Evolutionary conservation across 2,797 vertebrate genomes (phyloP).

Genomic region (Nasua narica): DNA sequence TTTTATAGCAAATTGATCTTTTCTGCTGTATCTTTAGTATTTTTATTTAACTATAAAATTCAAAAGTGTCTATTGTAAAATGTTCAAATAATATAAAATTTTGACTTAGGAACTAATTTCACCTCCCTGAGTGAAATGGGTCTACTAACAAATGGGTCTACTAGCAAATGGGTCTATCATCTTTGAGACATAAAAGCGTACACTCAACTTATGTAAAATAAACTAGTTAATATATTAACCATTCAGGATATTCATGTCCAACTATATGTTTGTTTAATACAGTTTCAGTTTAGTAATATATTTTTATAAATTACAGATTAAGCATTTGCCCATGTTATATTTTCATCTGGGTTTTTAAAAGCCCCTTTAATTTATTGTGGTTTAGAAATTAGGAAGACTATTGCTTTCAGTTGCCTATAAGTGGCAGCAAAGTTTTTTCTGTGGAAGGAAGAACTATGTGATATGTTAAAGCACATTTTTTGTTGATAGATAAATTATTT

Average conservation of each 20-base stretch:
- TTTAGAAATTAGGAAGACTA: background rate
- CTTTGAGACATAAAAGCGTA: background rate
- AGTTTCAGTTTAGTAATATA: background rate
- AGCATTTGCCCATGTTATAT: background rate
- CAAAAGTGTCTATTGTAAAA: background rate
- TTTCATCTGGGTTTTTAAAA: background rate
- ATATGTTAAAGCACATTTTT: background rate
- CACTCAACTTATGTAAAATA: conserved; percentile 8
- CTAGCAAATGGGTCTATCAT: background rate
- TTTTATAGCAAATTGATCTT: background rate
- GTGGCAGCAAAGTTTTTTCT: background rate
- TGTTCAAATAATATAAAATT: background rate
- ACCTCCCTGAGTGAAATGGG: background rate
- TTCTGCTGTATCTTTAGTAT: background rate
- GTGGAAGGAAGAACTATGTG: background rate
- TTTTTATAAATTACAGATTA: conserved; percentile 8
- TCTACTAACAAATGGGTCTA: background rate
- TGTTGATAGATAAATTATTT: background rate
- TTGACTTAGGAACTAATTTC: conserved; percentile 20
- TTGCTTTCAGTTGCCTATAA: background rate
- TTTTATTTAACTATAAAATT: conserved; percentile 12
- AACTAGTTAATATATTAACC: background rate
- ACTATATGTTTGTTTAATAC: background rate
- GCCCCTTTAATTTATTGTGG: background rate
- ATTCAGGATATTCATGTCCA: background rate